phyloP scores from a whole-genome alignment of 53 echinoderm and acorn worm species.

The Stichopus horrens region DNA sequence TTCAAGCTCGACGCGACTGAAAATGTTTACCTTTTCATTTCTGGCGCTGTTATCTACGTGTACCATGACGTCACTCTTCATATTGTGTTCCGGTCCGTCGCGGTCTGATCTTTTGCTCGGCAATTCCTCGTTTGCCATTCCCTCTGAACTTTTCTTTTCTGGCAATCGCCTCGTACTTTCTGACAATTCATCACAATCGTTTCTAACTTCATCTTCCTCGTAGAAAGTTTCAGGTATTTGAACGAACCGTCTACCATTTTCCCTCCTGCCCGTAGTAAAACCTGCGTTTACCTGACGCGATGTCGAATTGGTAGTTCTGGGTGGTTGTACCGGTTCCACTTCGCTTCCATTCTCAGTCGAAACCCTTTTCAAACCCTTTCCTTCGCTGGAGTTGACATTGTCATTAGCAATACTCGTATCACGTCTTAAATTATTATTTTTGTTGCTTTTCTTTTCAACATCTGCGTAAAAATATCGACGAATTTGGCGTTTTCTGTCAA shows the following conservation, averaged over 20 bases:
- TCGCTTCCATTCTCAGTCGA: constrained; percentile 1
- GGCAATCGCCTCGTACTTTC: background rate
- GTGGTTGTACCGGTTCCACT: background rate
- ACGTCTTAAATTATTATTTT: constrained; percentile 6
- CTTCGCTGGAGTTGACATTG: background rate
- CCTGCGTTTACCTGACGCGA: background rate
- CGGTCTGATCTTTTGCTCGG: background rate
- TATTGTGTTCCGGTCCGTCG: background rate
- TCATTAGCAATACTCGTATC: background rate
- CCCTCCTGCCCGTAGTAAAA: background rate
- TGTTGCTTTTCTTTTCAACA: constrained; percentile 20
- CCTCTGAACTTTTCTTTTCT: background rate
- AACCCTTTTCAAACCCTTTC: background rate
- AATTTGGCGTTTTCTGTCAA: background rate
- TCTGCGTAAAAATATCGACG: constrained; percentile 26
- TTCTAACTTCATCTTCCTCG: background rate
- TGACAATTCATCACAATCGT: background rate
- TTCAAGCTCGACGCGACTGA: background rate
- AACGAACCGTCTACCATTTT: background rate
- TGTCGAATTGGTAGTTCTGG: background rate
- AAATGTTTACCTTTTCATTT: background rate
- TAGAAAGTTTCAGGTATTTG: background rate
- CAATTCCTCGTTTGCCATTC: background rate
- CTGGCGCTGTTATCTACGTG: background rate
- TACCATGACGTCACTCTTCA: background rate